Percentiles rank a stretch among this genome's conserved stretches.
Evolutionary conservation across 2,888 invertebrate genomes (phyloP).

Genomic region (Lepidocyrtoides sp.): DNA sequence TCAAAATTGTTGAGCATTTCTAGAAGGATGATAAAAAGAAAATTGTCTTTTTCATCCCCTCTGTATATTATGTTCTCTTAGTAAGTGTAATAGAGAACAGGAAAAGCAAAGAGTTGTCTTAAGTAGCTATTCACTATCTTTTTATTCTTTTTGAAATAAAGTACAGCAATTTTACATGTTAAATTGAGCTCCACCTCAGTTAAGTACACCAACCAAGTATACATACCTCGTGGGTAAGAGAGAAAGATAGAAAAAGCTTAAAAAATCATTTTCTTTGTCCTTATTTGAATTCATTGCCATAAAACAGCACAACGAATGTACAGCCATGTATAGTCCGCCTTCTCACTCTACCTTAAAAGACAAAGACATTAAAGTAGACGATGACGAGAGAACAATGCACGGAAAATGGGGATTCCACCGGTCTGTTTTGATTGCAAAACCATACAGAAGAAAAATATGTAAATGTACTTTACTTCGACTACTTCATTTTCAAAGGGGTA

Average conservation of each 20-base stretch:
- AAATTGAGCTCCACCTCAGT: background rate
- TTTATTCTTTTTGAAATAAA: background rate
- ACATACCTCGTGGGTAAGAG: background rate
- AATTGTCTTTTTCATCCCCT: background rate
- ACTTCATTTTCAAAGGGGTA: background rate
- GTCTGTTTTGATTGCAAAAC: constrained; percentile 2
- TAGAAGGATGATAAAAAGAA: background rate
- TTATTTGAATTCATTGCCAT: background rate
- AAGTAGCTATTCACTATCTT: background rate
- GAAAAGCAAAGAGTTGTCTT: background rate
- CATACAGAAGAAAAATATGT: background rate
- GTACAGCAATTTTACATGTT: background rate
- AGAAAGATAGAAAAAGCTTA: background rate
- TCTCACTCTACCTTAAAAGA: background rate
- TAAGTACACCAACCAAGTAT: background rate
- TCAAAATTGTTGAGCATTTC: background rate
- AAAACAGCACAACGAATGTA: background rate
- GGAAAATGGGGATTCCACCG: background rate
- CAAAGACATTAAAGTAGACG: constrained; percentile 6
- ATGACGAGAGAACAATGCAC: background rate
- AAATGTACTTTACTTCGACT: background rate
- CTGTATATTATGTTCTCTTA: background rate
- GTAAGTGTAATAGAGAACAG: background rate
- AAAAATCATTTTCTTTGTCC: background rate
- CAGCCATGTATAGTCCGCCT: background rate